Base-by-base conservation (phyloP, 2,888 invertebrate genomes). In the Nomada ferruginata region DNA sequence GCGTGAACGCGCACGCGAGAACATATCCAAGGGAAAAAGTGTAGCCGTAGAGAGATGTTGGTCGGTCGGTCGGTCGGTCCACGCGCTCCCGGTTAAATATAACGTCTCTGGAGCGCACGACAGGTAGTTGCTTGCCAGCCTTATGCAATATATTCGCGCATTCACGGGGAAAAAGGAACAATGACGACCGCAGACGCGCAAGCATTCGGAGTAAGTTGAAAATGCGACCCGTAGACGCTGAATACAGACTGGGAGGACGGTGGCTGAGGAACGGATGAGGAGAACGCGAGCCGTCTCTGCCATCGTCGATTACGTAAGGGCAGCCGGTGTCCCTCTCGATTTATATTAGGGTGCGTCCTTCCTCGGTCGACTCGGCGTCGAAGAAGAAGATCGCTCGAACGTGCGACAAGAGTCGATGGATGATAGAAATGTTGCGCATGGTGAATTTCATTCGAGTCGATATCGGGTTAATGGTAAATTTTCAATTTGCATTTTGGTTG, bases 321-420 rank as follows among this genome's bases (percentile, higher is more conserved):
- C 57, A 23, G 23, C 64, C 75, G 64, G 55, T 66, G 83, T 83
- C 78, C 83, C 78, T 82, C 83, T 75, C 75, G 78, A 61, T 76
- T 77, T 65, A 71, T 78, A 71, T 73, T 26, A 52, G 82, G 82
- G 70, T 53, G 77, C 83, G 82, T 70, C 72, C 77, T 78, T 72
- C 78, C 74, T 71, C 60, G 10, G 23, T 3, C 36, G 15, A 18
- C 36, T 64, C 44, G 42, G 55, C 47, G 13, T 15, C 47, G 47
- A 15, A 15, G 47, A 15, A 15, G 47, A 15, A 47, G 15, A 47
- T 47, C 47, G 47, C 15, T 47, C 15, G 47, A 47, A 47, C 47
- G 13, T 11, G 47, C 11, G 47, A 47, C 47, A 47, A 47, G 3
- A 13, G 47, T 47, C 47, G 47, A 15, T 47, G 1, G 47, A 15